A percentile compares a stretch with the other conserved stretches of the same genome.
Evolutionary conservation across 2,113 vertebrate genomes (phyloP).

Genomic region (Rafetus swinhoei): DNA sequence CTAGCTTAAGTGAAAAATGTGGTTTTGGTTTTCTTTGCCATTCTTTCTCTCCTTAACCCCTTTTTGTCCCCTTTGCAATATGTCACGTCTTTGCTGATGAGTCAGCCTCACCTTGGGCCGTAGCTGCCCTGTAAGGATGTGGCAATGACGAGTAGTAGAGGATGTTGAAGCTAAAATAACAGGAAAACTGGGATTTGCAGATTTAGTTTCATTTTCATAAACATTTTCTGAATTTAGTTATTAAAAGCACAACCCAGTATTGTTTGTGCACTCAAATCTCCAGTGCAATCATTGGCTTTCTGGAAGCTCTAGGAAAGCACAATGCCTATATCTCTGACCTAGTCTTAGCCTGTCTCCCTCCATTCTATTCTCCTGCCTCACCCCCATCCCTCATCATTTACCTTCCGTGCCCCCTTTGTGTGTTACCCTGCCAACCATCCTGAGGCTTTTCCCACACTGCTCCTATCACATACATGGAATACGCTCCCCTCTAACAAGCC

Average conservation of each 20-base stretch:
- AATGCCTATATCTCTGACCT: neutral
- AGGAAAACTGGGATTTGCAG: neutral
- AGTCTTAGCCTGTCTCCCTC: neutral
- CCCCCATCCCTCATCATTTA: neutral
- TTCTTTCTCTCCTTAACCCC: neutral
- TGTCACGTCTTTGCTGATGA: accelerated
- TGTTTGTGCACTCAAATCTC: neutral
- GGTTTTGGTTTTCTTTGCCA: neutral
- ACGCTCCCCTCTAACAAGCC: neutral
- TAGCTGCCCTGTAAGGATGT: neutral
- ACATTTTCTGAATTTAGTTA: neutral
- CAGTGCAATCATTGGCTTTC: neutral
- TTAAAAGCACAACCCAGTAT: accelerated
- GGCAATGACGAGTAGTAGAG: neutral
- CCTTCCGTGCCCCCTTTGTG: neutral
- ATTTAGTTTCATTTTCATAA: neutral
- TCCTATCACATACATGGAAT: constrained; percentile 13
- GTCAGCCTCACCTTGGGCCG: neutral
- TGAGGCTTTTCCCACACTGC: neutral
- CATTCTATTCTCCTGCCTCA: neutral
- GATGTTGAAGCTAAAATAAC: accelerated
- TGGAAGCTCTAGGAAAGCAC: neutral
- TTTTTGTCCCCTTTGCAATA: neutral
- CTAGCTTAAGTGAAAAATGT: neutral
- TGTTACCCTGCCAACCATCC: neutral